These are phyloP conservation scores for Martes martes DNA, from an alignment of 2,113 vertebrate genomes.

Conservation along the genomic window DNA sequence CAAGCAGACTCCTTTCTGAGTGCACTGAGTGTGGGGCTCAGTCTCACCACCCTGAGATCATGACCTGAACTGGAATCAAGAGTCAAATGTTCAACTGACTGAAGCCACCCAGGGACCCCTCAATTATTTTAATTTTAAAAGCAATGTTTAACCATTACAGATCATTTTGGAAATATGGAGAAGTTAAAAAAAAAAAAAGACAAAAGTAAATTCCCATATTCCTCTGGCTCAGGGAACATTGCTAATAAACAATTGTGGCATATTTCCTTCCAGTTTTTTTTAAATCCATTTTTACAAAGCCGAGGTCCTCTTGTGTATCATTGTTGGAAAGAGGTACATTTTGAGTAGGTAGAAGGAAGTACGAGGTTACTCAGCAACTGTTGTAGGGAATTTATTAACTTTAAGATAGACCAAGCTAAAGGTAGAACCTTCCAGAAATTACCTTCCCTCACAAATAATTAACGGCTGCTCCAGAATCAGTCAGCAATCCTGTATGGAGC, in stretches of 20 bases:
- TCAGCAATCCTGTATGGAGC: not conserved
- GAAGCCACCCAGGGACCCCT: not conserved
- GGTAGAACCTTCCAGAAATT: not conserved
- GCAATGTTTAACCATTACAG: not conserved
- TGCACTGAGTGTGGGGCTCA: not conserved
- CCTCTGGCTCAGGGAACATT: not conserved
- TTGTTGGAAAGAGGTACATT: not conserved
- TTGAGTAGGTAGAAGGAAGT: not conserved
- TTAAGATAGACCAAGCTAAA: not conserved
- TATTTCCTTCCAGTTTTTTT: not conserved
- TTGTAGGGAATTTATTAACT: not conserved
- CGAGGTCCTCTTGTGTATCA: not conserved
- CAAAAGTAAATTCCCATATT: not conserved
- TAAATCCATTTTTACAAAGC: not conserved
- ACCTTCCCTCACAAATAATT: not conserved
- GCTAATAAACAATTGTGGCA: not conserved
- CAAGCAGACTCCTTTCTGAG: not conserved
- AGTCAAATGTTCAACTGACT: not conserved
- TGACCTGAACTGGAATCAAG: not conserved
- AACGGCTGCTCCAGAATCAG: not conserved
- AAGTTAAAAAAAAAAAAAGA: not conserved
- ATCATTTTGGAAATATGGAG: not conserved
- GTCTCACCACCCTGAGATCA: not conserved
- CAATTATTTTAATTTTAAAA: not conserved
- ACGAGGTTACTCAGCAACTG: not conserved